phyloP scores from a whole-genome alignment of 2,888 invertebrate species.

The Drosophila neoperkinsi region DNA sequence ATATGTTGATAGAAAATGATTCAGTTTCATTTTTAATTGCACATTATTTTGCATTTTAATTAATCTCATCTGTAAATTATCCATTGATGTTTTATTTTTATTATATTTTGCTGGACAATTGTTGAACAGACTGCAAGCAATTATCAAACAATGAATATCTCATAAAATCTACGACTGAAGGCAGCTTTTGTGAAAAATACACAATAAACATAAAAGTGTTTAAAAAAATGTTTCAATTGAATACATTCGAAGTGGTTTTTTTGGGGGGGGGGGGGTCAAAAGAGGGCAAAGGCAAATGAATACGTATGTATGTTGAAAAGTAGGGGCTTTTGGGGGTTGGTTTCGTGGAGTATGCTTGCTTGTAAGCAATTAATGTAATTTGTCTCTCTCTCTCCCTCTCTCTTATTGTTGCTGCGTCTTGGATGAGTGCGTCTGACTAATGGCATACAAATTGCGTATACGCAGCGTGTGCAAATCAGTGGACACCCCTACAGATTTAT shows the following conservation, averaged over 20 bases:
- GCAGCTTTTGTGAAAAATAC: conserved; percentile 47
- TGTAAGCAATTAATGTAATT: conserved; percentile 76
- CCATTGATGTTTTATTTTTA: conserved; percentile 2
- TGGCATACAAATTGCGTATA: conserved; percentile 70
- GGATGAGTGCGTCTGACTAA: conserved; percentile 41
- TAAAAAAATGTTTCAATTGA: conserved; percentile 61
- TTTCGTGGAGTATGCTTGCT: conserved; percentile 38
- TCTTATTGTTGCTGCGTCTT: conserved; percentile 14
- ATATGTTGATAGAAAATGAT: conserved; percentile 13
- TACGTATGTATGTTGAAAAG: conserved; percentile 45
- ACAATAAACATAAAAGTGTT: conserved; percentile 38
- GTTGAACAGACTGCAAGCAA: conserved; percentile 59
- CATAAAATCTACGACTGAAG: conserved; percentile 10
- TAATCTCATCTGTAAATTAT: conserved; percentile 49
- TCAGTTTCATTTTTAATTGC: conserved; percentile 57
- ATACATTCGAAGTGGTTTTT: conserved; percentile 43
- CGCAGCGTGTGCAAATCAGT: conserved; percentile 52
- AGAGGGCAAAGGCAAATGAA: conserved; percentile 3
- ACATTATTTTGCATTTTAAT: conserved; percentile 74
- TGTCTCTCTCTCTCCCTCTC: conserved; percentile 9
- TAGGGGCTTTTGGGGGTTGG: conserved; percentile 6
- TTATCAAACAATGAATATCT: conserved; percentile 61
- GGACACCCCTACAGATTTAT: conserved; percentile 24
- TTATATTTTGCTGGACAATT: conserved; percentile 23
- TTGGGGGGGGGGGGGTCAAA: no score